Evolutionary conservation across 1,140 invertebrate genomes (phyloP).

Genomic region (Zaprionus vittiger): DNA sequence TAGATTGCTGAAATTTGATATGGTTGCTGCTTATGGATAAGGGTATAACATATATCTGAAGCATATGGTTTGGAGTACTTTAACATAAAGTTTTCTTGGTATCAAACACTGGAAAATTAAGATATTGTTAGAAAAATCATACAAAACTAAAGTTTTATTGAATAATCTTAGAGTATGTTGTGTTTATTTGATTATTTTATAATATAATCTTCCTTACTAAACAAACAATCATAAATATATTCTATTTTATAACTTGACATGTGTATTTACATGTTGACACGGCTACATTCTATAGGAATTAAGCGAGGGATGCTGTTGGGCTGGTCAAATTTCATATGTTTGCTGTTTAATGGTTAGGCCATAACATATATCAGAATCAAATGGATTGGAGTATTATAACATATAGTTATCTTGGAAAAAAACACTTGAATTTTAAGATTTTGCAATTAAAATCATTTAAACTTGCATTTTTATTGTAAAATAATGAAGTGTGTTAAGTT

Average conservation of each 20-base stretch:
- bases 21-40: neutral
- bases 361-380: neutral
- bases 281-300: neutral
- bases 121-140: neutral
- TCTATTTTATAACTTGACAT: accelerated
- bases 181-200: neutral
- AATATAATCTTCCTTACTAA: no score
- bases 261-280: no score
- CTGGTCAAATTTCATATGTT: neutral
- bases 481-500: neutral
- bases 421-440: neutral
- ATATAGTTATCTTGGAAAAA: neutral
- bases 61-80: neutral
- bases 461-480: neutral
- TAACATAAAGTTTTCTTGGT: neutral
- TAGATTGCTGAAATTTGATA: neutral
- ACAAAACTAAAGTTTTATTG: no score
- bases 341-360: neutral
- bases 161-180: no score
- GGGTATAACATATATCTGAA: neutral
- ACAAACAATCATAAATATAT: no score
- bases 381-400: neutral
- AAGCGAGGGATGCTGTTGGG: neutral
- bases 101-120: neutral
- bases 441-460: neutral